Evolutionary conservation across 2,113 vertebrate genomes (phyloP).

Genomic region (Trachemys scripta): DNA sequence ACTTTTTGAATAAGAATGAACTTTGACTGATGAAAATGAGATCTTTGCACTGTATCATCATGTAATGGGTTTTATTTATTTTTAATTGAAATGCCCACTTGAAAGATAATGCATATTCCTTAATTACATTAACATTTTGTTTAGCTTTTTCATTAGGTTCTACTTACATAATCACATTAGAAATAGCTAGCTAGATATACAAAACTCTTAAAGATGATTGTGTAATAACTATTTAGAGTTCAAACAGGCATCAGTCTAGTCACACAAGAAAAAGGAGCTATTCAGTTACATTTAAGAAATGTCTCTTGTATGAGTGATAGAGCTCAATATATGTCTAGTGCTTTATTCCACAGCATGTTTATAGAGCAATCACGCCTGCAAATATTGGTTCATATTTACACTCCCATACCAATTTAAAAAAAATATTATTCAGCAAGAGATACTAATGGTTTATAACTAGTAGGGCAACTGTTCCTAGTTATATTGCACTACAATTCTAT

Average conservation of each 20-base stretch:
- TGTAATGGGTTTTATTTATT: constrained; percentile 14
- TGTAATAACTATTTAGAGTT: constrained; percentile 66
- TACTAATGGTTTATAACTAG: not conserved
- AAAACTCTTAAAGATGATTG: constrained; percentile 49
- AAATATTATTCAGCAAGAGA: not conserved
- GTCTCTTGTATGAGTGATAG: constrained; percentile 60
- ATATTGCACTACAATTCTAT: not conserved
- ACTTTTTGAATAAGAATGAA: constrained; percentile 30
- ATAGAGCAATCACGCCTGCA: constrained; percentile 39
- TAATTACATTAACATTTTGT: constrained; percentile 38
- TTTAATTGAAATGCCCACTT: constrained; percentile 22
- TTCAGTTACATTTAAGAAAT: constrained; percentile 55
- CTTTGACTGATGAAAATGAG: constrained; percentile 18
- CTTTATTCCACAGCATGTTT: constrained; percentile 26
- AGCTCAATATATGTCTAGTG: not conserved
- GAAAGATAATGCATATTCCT: constrained; percentile 6
- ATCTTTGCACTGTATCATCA: not conserved
- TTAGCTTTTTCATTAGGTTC: constrained; percentile 57
- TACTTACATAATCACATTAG: constrained; percentile 25
- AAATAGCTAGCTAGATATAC: constrained; percentile 26
- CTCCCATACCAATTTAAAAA: not conserved
- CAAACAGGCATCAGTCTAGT: constrained; percentile 23
- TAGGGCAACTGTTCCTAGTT: not conserved
- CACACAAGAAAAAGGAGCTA: constrained; percentile 40
- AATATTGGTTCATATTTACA: constrained; percentile 43